These are phyloP conservation scores for Epinephelus coioides DNA, from an alignment of 2,797 vertebrate species.

Conservation along the genomic window DNA sequence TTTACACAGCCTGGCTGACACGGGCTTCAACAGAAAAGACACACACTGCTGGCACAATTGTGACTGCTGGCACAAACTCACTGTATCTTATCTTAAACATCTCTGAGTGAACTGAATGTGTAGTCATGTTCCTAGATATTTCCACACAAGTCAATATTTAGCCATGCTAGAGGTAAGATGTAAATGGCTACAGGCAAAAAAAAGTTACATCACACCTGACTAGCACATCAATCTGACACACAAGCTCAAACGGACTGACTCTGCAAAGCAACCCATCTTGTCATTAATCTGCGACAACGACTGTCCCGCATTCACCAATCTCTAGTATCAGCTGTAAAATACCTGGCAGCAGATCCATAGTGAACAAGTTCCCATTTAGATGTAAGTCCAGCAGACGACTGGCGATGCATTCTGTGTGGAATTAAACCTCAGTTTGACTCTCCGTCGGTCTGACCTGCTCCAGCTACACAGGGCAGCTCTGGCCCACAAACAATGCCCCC, in stretches of 20 bases:
- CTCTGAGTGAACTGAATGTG: constrained; percentile 34
- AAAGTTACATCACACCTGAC: background rate
- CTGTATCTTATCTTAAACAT: constrained; percentile 39
- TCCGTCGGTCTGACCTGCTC: constrained; percentile 63
- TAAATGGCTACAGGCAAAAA: constrained; percentile 1
- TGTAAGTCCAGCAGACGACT: constrained; percentile 67
- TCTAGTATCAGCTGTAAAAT: constrained; percentile 56
- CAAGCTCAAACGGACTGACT: constrained; percentile 3
- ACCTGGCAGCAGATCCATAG: constrained; percentile 84
- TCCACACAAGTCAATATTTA: constrained; percentile 53
- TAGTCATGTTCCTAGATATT: constrained; percentile 18
- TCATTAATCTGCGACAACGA: constrained; percentile 2
- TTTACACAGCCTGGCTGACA: constrained; percentile 54
- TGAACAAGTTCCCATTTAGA: constrained; percentile 84
- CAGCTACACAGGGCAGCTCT: constrained; percentile 56
- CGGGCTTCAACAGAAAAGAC: constrained; percentile 28
- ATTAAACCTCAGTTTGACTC: constrained; percentile 74
- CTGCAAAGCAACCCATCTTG: background rate
- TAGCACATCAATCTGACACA: background rate
- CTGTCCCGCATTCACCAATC: background rate
- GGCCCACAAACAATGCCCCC: constrained; percentile 72
- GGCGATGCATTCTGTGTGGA: constrained; percentile 80
- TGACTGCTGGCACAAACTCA: constrained; percentile 18
- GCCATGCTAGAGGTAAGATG: constrained; percentile 10
- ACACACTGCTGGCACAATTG: constrained; percentile 26